Base-by-base conservation (phyloP, 2,113 vertebrate species). In the Pollachius pollachius region DNA sequence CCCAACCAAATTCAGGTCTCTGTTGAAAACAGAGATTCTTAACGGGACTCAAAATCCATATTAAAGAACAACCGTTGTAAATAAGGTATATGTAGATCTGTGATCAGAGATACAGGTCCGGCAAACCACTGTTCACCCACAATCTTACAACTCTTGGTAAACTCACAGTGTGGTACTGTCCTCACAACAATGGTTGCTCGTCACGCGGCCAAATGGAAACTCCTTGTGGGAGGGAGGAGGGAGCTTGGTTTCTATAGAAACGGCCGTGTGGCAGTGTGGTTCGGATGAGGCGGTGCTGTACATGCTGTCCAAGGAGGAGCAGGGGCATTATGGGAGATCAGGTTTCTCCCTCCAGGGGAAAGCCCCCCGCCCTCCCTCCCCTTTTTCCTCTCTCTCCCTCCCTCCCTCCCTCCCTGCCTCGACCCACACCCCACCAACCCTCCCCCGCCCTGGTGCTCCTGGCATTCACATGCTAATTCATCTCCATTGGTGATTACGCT, bases 391-490 rank as follows among this genome's bases (percentile, higher is more conserved):
- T 62, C 72, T 68, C 37, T 12, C 64, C 8, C 48, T 52, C 77
- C 81, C 70, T 79, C 80, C 64, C 72, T 70, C 64, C 18, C 59
- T 19, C n/a, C 19, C 59, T 19, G 78, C 65, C 70, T 69, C 64
- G n/a, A 18, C 17, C 13, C 81, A 67, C 80, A 16, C 18, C n/a
- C 18, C n/a, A 2, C 9, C 23, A 12, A 11, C 80, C 64, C 72
- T 68, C 64, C 41, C 65, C 18, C 15, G 15, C 77, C 83, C 68
- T 77, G 67, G 63, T 90, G 93, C 90, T 85, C 77, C 92, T 90
- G 93, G 91, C 75, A 95, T 95, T 97, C 94, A 97, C 94, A 97
- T 95, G 95, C 95, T 96, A 96, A 96, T 96, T 93, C 91, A 93
- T 94, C 94, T 94, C 94, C 93, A 93, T 91, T 94, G 92, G 93